Evolutionary conservation across 2,113 vertebrate genomes (phyloP), one percentile per base, ranked within the genome.

Genomic region (Morphnarchus princeps): DNA sequence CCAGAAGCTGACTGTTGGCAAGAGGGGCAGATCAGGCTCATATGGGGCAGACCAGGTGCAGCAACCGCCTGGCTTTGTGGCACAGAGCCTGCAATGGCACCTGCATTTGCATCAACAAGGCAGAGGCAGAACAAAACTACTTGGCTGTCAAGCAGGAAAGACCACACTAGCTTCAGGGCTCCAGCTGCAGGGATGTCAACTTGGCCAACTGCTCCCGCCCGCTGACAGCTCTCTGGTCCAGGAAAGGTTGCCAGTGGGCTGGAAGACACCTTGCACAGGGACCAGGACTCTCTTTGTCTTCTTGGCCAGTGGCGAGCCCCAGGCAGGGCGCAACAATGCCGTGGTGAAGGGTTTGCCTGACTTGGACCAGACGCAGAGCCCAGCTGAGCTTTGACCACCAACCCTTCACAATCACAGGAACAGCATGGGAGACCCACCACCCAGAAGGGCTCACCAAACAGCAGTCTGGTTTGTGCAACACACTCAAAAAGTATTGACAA

Each of bases 151-250:
- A 67, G 74, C 52, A 79, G 74, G 47, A 80, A 55, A 50, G 24
- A 36, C 20, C 54, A 50, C 5, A 4, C 10, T 36, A 34, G 4
- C 57, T 52, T n/a, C 0, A 0, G 36, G 47, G n/a, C 10, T 89
- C 25, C 40, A 74, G 49, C 55, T 87, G 57, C 55, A 69, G 59
- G 18, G 15, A 31, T 74, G 59, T 58, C 74, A 85, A 22, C 45
- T 43, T 24, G 62, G 34, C 11, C 55, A 85, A 24, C 45, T 0
- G 0, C 26, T 65, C 45, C 40, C 38, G 31, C 22, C 42, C 0
- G 0, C 42, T 55, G 66, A 31, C 62, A 61, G 47, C 52, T 55
- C 26, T 7, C 3, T 34, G 15, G 31, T 34, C 40, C 79, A 69
- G 63, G 43, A n/a, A 24, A 34, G 31, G 18, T 12, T 73, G n/a